Conservation (phyloP, 2,888 invertebrate genomes). For the Clivina fossor region DNA sequence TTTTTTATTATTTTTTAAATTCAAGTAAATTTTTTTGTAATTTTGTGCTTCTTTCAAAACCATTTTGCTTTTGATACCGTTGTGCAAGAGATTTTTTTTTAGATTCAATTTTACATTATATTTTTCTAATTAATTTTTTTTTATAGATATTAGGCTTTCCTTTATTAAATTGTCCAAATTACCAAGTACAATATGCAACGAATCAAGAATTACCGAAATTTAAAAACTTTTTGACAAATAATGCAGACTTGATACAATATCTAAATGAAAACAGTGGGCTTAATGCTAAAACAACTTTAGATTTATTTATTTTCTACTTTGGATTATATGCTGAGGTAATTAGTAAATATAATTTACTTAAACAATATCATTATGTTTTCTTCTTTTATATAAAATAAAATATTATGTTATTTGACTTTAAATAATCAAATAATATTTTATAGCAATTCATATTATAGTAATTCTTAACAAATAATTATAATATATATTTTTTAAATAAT, state of each 20-base stretch:
- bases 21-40: no score
- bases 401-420: not conserved
- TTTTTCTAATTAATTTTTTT: constrained; percentile 6
- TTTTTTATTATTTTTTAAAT: no score
- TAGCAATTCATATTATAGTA: not conserved
- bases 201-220: not conserved
- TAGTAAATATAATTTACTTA: no score
- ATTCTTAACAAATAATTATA: no score
- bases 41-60: no score
- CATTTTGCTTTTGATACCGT: no score
- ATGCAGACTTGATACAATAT: constrained; percentile 11
- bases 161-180: constrained; percentile 11
- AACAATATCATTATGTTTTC: no score
- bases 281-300: not conserved
- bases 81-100: no score
- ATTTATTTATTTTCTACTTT: constrained; percentile 10
- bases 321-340: constrained; percentile 9
- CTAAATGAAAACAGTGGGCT: constrained; percentile 12
- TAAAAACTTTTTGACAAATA: constrained; percentile 8
- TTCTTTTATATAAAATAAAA: no score
- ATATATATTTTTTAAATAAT: no score
- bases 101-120: no score
- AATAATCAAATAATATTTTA: not conserved
- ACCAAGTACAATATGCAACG: constrained; percentile 2
- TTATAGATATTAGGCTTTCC: constrained; percentile 10